Evolutionary conservation across 1,140 invertebrate species (phyloP).

Genomic region (Zaprionus africanus): DNA sequence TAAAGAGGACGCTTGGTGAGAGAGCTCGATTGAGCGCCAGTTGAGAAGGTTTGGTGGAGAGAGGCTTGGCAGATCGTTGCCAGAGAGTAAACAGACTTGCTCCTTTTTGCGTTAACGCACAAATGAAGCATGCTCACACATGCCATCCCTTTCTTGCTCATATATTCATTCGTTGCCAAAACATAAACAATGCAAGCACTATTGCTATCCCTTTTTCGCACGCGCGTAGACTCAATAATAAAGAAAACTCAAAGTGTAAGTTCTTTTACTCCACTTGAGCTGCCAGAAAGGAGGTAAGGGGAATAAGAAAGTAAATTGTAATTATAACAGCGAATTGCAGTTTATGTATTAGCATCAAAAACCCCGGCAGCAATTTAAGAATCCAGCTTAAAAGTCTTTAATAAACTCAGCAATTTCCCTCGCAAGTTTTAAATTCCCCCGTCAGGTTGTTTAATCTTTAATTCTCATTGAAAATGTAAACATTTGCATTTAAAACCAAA

Average conservation of each 20-base stretch:
- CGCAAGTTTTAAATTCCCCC: neutral
- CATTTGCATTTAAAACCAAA: conserved; percentile 6
- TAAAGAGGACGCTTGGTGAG: neutral
- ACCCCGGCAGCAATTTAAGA: neutral
- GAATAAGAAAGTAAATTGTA: neutral
- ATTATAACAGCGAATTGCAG: neutral
- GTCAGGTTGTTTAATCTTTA: neutral
- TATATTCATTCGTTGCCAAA: neutral
- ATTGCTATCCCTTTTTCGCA: neutral
- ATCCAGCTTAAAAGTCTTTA: neutral
- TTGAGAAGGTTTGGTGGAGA: neutral
- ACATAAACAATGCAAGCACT: neutral
- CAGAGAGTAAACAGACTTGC: neutral
- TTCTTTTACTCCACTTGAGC: neutral
- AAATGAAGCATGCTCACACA: neutral
- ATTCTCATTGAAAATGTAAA: conserved; percentile 4
- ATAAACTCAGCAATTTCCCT: neutral
- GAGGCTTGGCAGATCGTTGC: neutral
- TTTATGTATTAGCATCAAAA: neutral
- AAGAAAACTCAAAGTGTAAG: neutral
- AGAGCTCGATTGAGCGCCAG: neutral
- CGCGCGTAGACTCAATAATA: neutral
- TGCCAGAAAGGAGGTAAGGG: neutral
- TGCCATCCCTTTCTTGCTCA: neutral
- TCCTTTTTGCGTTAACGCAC: neutral